Conservation (phyloP, 64 coral and sea anemone genomes). For the Hydrozoanthus tunicans region DNA sequence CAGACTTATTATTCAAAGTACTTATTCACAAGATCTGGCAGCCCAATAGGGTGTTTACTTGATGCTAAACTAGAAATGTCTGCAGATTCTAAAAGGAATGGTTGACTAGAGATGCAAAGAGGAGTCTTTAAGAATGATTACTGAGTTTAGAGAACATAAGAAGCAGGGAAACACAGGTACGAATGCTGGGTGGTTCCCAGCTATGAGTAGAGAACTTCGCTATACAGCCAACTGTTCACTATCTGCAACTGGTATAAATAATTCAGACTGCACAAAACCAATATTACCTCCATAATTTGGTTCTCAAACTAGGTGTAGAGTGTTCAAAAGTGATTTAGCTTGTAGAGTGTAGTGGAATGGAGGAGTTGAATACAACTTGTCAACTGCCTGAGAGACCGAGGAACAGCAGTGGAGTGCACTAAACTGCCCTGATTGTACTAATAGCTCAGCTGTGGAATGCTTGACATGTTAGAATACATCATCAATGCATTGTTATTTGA, state of each 20-base stretch:
- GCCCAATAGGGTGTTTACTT: neutral
- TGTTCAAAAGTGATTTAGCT: slow-evolving; percentile 29
- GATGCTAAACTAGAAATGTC: neutral
- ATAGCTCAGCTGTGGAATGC: slow-evolving; percentile 41
- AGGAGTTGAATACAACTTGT: slow-evolving; percentile 3
- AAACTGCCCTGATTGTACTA: slow-evolving; percentile 37
- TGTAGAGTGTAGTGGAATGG: neutral
- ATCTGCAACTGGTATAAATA: slow-evolving; percentile 54
- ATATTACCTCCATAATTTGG: slow-evolving; percentile 52
- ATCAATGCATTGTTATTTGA: slow-evolving; percentile 43
- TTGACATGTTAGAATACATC: slow-evolving; percentile 25
- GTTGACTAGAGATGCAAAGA: neutral
- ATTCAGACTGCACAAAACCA: slow-evolving; percentile 4
- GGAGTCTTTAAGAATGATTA: neutral
- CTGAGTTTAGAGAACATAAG: neutral
- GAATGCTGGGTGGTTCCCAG: slow-evolving; percentile 27
- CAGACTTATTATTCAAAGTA: neutral
- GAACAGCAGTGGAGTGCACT: neutral
- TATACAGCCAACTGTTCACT: neutral
- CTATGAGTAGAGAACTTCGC: too few species aligned
- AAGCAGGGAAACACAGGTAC: neutral
- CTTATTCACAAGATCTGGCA: neutral
- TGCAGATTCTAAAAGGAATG: neutral
- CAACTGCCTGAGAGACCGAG: neutral
- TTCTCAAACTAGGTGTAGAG: slow-evolving; percentile 47